Evolutionary conservation across 2,797 vertebrate genomes (phyloP), one percentile per base, ranked within the genome.

Genomic region (Phaenicophaeus curvirostris): DNA sequence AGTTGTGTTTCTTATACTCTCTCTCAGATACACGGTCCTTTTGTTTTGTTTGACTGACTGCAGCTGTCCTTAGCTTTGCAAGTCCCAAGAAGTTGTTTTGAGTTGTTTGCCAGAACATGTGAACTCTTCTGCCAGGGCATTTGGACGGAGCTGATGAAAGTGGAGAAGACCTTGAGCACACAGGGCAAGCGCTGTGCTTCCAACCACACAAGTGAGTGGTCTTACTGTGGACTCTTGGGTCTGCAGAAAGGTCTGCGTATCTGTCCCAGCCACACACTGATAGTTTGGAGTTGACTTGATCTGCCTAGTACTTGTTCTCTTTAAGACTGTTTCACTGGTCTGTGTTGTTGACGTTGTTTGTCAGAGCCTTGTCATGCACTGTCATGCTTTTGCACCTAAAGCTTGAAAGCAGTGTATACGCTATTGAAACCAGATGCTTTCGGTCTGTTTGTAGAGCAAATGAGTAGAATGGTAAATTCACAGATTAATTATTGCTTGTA

Each of bases 61-160:
- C 62, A 35, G 51, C 37, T 57, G 18, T 58, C 67, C 19, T 37
- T 74, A 75, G 82, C 67, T 87, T 85, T 89, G 48, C 41, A 15
- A n/a, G 19, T 39, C 15, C 18, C 37, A n/a, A 28, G 62, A 24
- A 73, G 53, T 12, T 18, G 42, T 53, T 83, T 42, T 35, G 30
- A 24, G 35, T 65, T 13, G 4, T 62, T 69, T 0, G 0, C 28
- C 39, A 67, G 76, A 24, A 21, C 0, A 0, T 21, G 50, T 58
- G 73, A 83, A 48, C 48, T 77, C 21, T 83, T 92, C 61, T 83
- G 30, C 65, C 2, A 59, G 42, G 57, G 33, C 18, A 30, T 66
- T 92, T 2, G 6, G 41, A 19, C 35, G 67, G 75, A 85, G 67
- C 46, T 58, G 33, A 17, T 83, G 42, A n/a, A 58, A 77, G 42